Evolutionary conservation across 92 coral and sea anemone genomes (phyloP), one percentile per base, ranked within the genome.

Genomic region (Ricordea florida): DNA sequence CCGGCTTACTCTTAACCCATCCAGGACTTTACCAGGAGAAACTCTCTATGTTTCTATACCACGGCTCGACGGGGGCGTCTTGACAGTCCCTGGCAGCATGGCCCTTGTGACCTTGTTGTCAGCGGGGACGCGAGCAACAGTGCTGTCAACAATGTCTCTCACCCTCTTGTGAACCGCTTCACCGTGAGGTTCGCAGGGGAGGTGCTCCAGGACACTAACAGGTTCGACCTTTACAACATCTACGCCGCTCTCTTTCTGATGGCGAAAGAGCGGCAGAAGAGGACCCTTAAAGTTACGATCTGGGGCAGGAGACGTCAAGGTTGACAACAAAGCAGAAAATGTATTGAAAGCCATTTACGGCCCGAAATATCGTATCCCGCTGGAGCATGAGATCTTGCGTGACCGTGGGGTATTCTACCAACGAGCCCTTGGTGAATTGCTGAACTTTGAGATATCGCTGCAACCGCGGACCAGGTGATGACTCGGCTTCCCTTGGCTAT

Each of bases 381-480:
- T 72, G 0, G 68, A 71, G 25, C 75, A 81, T 28, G 56, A 55
- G 0, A 38, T 71, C n/a, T 38, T 41, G 22, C 18, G n/a, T 10
- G 32, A 71, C 14, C 66, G 41, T 17, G 66, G n/a, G 66, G 68
- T 71, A 0, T 24, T 71, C 35, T 71, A 53, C 16, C 66, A 41
- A 2, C 37, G 66, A 2, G 78, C 66, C 8, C 41, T 72, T 3
- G 6, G 22, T 3, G 33, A 56, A 1, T 13, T 27, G 10, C 53
- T 72, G 1, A 21, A n/a, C 22, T 55, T 58, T 13, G 45, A 33
- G 11, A 16, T 35, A 7, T 11, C 14, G 16, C 18, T 35, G 4
- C 18, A 21, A 6, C 4, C 16, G 17, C 65, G 2, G 11, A 17
- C 18, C 4, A 2, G n/a, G 40, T 55, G 7, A 0, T 55, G 24